phyloP scores from a whole-genome alignment of 2,113 vertebrate genomes.

The Cephalophus harveyi region DNA sequence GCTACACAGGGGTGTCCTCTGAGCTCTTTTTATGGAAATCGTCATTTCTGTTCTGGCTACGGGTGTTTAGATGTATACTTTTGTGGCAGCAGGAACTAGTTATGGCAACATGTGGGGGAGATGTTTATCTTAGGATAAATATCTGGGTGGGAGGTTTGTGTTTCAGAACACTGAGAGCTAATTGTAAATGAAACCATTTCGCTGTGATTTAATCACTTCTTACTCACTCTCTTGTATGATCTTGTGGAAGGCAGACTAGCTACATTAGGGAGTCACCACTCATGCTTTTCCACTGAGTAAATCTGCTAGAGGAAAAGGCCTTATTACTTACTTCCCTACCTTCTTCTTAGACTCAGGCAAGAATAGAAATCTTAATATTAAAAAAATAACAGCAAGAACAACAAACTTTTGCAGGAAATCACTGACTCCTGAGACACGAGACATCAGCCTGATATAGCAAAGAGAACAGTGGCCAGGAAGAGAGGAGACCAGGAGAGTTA shows the following conservation, averaged over 20 bases:
- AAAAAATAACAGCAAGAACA: neutral
- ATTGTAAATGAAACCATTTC: slow-evolving; percentile 48
- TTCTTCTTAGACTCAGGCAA: neutral
- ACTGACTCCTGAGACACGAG: neutral
- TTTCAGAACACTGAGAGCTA: slow-evolving; percentile 32
- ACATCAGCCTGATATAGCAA: neutral
- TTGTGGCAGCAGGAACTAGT: neutral
- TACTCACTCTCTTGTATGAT: slow-evolving; percentile 17
- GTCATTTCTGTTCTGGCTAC: neutral
- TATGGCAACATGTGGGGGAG: neutral
- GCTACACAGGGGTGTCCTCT: neutral
- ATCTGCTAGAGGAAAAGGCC: neutral
- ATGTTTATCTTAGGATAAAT: slow-evolving; percentile 35
- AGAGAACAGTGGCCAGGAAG: neutral
- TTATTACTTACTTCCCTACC: neutral
- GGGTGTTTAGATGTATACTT: neutral
- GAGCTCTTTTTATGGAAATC: neutral
- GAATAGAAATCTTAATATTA: neutral
- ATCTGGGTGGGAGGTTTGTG: slow-evolving; percentile 42
- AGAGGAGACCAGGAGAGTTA: neutral
- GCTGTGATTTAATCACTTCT: slow-evolving; percentile 25
- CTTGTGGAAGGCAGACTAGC: neutral
- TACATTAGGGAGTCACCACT: neutral
- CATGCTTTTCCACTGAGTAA: slow-evolving; percentile 1
- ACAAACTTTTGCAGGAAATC: neutral